Percentiles rank a stretch among this genome's conserved stretches.
phyloP scores from a whole-genome alignment of 2,888 invertebrate species.

The Trichacis sp. region DNA sequence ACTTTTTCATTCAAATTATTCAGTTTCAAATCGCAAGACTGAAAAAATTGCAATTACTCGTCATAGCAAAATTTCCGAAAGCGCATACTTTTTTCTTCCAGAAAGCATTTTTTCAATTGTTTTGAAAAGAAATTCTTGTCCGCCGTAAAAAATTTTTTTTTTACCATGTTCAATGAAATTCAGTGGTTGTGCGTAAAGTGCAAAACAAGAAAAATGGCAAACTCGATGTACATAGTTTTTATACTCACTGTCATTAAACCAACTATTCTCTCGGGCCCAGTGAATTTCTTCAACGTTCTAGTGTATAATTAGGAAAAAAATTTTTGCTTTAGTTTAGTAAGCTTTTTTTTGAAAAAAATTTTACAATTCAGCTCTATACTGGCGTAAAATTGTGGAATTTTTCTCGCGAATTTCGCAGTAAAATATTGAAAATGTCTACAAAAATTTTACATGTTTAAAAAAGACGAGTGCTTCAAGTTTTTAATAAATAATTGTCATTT shows the following conservation, averaged over 20 bases:
- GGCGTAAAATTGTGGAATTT: not conserved
- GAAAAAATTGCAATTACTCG: not conserved
- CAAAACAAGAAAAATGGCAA: not conserved
- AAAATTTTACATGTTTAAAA: no score
- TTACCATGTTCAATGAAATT: not conserved
- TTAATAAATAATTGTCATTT: no score
- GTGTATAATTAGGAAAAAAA: constrained; percentile 23
- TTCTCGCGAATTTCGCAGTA: no score
- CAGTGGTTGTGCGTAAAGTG: constrained; percentile 7
- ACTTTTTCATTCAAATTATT: not conserved
- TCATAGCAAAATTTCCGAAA: not conserved
- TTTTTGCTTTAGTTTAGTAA: not conserved
- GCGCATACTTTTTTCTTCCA: constrained; percentile 4
- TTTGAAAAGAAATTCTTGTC: not conserved
- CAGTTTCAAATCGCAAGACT: not conserved
- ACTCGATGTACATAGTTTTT: constrained; percentile 63
- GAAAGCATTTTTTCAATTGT: not conserved
- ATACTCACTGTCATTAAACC: constrained; percentile 52
- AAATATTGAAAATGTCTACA: no score
- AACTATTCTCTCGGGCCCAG: constrained; percentile 12
- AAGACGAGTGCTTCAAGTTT: no score
- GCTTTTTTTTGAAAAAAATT: not conserved
- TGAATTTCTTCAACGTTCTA: constrained; percentile 41
- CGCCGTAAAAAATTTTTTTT: not conserved
- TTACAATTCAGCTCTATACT: not conserved